Base-by-base conservation (phyloP, 2,888 invertebrate species). In the Clistopyga incitator region DNA sequence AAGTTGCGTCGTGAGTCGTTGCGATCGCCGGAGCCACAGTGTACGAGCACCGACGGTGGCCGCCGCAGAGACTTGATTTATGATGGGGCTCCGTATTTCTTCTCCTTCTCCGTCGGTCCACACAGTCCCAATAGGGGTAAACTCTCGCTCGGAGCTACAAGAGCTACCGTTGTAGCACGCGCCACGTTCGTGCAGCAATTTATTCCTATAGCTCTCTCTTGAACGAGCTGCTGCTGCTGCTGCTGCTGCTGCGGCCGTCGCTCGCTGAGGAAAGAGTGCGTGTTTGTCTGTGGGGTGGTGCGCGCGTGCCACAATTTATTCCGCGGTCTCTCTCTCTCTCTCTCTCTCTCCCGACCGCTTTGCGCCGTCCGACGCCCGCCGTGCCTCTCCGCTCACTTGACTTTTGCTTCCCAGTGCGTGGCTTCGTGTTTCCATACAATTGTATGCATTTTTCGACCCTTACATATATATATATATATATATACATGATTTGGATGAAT, bases 251-350 rank as follows among this genome's bases (percentile, higher is more conserved):
- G 61, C 25, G 59, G 47, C 61, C 3, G 18, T 15, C 50, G 72
- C 23, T 6, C 25, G 61, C 45, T 18, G 67, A 68, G 81, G 67
- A 74, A 70, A 70, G 76, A 74, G 67, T 54, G 71, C 67, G 72
- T 68, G 80, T 45, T 50, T 77, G 67, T 20, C 64, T 45, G 42
- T 34, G 29, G 79, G 50, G 61, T 67, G 72, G 80, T 77, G 80
- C 80, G 83, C 83, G 83, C 83, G 83, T 83, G 83, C 83, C 67
- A 45, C 83, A 72, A 77, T 83, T 83, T 83, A 80, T 74, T 81
- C 68, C 54, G 29, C 47, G 18, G 20, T 54, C 42, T 81, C 64
- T 65, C 65, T 45, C 72, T 71, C 67, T 18, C 29, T 54, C 25
- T 18, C 42, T 29, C 45, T 20, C 8, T 65, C 13, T 45, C 45